A percentile compares a stretch with the other conserved stretches of the same genome.
These are phyloP conservation scores for Podarcis siculus DNA, from an alignment of 2,797 vertebrate genomes.

Conservation along the genomic window DNA sequence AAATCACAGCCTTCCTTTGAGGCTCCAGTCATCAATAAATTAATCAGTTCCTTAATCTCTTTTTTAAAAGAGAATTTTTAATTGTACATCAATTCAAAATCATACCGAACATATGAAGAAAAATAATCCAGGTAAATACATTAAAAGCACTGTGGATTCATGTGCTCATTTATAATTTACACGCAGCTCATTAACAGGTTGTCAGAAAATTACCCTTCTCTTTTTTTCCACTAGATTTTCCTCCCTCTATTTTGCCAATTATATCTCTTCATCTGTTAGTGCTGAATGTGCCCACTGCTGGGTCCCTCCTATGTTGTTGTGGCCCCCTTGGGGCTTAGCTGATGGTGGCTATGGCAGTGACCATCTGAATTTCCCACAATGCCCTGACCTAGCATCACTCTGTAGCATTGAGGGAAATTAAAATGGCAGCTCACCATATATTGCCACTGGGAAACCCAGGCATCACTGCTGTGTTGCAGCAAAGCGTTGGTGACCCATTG, in stretches of 20 bases:
- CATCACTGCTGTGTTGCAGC: not conserved
- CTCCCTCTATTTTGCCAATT: constrained; percentile 34
- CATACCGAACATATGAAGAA: not conserved
- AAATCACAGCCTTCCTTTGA: constrained; percentile 45
- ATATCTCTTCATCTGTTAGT: not conserved
- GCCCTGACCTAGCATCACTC: not conserved
- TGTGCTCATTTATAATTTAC: constrained; percentile 58
- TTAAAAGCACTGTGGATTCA: constrained; percentile 46
- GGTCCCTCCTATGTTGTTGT: not conserved
- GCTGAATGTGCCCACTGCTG: constrained; percentile 21
- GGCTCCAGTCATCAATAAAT: constrained; percentile 62
- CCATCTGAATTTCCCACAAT: not conserved
- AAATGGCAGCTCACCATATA: not conserved
- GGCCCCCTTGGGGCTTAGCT: not conserved
- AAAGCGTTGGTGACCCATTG: not conserved
- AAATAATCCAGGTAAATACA: constrained; percentile 66
- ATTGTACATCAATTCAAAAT: constrained; percentile 57
- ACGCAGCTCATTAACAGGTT: constrained; percentile 41
- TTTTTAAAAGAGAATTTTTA: constrained; percentile 70
- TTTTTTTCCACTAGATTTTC: constrained; percentile 30
- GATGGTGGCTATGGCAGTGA: not conserved
- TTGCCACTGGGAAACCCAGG: not conserved
- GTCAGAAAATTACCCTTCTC: constrained; percentile 44
- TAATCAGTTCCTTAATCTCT: constrained; percentile 50
- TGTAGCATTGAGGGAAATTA: not conserved